A percentile compares a stretch with the other conserved stretches of the same genome.
Conservation (phyloP, 1,140 invertebrate genomes). For the Cardiocondyla obscurior region DNA sequence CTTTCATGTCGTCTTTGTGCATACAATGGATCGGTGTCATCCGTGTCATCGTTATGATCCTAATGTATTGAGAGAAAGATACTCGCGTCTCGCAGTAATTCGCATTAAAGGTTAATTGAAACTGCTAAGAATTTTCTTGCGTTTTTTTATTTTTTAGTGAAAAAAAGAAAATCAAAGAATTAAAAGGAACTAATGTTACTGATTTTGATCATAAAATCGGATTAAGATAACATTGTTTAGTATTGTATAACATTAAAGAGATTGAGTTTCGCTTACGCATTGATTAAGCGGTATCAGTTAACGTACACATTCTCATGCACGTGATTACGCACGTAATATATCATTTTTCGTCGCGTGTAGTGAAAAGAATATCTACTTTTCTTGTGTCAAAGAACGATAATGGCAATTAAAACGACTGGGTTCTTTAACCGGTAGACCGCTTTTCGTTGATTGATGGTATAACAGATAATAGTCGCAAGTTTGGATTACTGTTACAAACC, state of each 20-base stretch:
- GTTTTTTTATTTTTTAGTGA: background rate
- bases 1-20: background rate
- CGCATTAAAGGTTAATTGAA: background rate
- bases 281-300: background rate
- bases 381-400: background rate
- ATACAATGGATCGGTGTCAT: constrained; percentile 21
- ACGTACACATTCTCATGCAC: no score
- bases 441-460: background rate
- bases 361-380: background rate
- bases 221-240: background rate
- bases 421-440: background rate
- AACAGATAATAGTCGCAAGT: background rate
- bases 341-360: background rate
- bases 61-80: constrained; percentile 2
- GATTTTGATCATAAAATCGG: background rate
- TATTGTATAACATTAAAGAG: background rate
- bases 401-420: background rate
- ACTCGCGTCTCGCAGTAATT: constrained; percentile 7
- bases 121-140: background rate
- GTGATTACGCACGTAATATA: background rate
- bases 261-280: background rate
- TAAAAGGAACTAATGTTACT: background rate
- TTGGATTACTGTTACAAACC: constrained; percentile 17
- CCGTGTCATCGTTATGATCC: no score
- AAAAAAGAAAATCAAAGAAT: background rate